Percentiles rank a stretch among this genome's conserved stretches.
Evolutionary conservation across 2,888 invertebrate genomes (phyloP).

Genomic region (Halocaridina rubra): DNA sequence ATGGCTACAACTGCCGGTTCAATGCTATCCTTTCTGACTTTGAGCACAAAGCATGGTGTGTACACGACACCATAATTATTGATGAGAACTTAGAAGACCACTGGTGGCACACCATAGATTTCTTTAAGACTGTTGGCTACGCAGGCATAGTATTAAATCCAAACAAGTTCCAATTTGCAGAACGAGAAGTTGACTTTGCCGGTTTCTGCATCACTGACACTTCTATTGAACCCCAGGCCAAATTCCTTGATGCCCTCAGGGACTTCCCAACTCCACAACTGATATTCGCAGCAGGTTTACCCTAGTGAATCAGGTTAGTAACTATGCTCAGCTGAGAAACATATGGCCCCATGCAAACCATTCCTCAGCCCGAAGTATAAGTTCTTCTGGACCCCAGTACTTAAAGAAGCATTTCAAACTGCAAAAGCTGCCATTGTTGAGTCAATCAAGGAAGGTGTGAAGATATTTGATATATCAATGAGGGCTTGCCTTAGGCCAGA

Average conservation of each 20-base stretch:
- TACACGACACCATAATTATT: too few species aligned
- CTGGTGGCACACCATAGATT: not conserved
- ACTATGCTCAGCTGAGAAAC: not conserved
- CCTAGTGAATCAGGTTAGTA: not conserved
- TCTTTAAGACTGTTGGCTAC: not conserved
- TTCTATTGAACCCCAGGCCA: not conserved
- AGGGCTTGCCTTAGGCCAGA: not conserved
- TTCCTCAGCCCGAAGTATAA: not conserved
- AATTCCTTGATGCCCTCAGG: not conserved
- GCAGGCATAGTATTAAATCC: not conserved
- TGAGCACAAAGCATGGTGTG: too few species aligned
- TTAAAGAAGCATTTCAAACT: not conserved
- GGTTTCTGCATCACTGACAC: not conserved
- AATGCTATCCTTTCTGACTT: not conserved
- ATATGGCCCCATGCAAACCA: not conserved
- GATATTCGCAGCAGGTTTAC: not conserved
- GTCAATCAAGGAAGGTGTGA: not conserved
- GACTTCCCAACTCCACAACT: not conserved
- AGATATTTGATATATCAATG: not conserved
- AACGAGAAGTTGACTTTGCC: not conserved
- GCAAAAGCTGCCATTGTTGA: not conserved
- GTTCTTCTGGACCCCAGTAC: not conserved
- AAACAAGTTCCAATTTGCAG: not conserved
- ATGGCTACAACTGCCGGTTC: not conserved
- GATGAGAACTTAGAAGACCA: not conserved